These are phyloP conservation scores for Geotrypetes seraphini DNA, from an alignment of 2,797 vertebrate species.

Conservation along the genomic window DNA sequence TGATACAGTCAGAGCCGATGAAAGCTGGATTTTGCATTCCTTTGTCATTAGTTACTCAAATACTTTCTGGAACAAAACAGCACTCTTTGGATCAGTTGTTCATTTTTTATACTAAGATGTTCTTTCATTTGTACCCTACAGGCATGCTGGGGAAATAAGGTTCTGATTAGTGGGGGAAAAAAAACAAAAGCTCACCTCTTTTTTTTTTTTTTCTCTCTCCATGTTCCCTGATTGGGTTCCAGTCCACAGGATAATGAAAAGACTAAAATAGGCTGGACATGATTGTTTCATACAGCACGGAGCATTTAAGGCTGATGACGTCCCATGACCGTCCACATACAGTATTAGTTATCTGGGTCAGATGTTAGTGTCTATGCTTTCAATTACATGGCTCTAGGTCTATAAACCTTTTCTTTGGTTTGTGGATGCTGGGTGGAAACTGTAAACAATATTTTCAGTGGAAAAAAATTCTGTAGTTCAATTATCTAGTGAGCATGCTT, in stretches of 20 bases:
- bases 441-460: background rate
- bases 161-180: slow-evolving; percentile 16
- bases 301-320: slow-evolving; percentile 11
- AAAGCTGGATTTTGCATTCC: slow-evolving; percentile 31
- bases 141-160: background rate
- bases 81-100: slow-evolving; percentile 11
- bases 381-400: slow-evolving; percentile 1
- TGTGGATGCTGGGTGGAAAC: background rate
- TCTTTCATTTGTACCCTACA: slow-evolving; percentile 23
- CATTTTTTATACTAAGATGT: slow-evolving; percentile 3
- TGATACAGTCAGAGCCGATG: slow-evolving; percentile 22
- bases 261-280: background rate
- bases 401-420: background rate
- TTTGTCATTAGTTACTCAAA: slow-evolving; percentile 13
- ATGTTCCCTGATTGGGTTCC: slow-evolving; percentile 6
- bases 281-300: slow-evolving; percentile 4
- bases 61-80: slow-evolving; percentile 17
- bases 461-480: too few relatives aligned
- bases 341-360: slow-evolving; percentile 7
- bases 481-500: too few relatives aligned
- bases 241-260: slow-evolving; percentile 6
- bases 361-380: background rate
- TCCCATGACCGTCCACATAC: background rate
- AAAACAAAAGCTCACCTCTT: slow-evolving; percentile 7
- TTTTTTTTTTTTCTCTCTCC: background rate